Percentiles rank a stretch among this genome's conserved stretches.
phyloP scores from a whole-genome alignment of 2,113 vertebrate species.

The Aspiorhynchus laticeps region DNA sequence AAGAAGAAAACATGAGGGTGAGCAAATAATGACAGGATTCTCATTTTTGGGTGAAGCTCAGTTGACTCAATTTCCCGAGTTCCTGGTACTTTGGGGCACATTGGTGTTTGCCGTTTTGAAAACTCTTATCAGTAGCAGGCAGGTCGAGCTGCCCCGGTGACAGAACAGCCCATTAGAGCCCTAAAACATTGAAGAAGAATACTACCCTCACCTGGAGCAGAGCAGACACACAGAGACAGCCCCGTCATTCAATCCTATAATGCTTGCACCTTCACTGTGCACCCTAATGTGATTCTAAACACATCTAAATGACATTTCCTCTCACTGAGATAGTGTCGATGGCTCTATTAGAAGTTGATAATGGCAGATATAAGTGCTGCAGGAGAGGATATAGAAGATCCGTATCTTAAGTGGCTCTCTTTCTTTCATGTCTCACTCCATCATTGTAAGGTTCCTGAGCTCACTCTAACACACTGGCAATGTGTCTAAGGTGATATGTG shows the following conservation, averaged over 20 bases:
- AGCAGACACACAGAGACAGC: background rate
- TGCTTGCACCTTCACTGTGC: slow-evolving; percentile 11
- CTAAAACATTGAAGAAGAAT: slow-evolving; percentile 66
- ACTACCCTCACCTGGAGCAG: slow-evolving; percentile 36
- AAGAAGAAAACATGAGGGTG: background rate
- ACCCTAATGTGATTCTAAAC: slow-evolving; percentile 50
- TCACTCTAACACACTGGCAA: slow-evolving; percentile 20
- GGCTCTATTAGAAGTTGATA: slow-evolving; percentile 48
- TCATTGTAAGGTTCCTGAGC: slow-evolving; percentile 15
- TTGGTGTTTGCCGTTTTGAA: slow-evolving; percentile 39
- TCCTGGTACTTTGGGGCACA: background rate
- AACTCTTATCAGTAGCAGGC: slow-evolving; percentile 71
- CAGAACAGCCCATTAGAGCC: slow-evolving; percentile 66
- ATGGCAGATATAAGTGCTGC: slow-evolving; percentile 45
- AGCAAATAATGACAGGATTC: background rate
- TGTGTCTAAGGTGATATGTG: slow-evolving; percentile 21
- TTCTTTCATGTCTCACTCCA: slow-evolving; percentile 41
- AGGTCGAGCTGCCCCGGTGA: slow-evolving; percentile 65
- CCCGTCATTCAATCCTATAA: slow-evolving; percentile 1
- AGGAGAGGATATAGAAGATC: slow-evolving; percentile 31
- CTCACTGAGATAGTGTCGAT: slow-evolving; percentile 41
- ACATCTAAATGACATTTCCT: slow-evolving; percentile 48
- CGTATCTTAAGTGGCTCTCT: slow-evolving; percentile 46
- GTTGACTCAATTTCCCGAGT: background rate
- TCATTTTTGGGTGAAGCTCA: background rate